phyloP scores from a whole-genome alignment of 2,797 vertebrate genomes.

The Clamator glandarius region DNA sequence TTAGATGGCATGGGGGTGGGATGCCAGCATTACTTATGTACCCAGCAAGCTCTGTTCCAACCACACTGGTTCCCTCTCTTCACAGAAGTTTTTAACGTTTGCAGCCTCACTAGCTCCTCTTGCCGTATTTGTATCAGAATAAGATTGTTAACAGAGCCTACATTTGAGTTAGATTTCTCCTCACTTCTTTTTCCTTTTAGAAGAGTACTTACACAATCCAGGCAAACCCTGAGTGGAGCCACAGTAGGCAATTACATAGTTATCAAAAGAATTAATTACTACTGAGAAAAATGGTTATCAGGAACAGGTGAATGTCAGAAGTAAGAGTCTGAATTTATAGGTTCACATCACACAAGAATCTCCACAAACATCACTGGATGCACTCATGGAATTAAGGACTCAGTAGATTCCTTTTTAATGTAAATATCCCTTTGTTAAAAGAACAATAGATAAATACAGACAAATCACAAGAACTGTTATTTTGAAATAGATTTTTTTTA shows the following conservation, averaged over 20 bases:
- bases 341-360: neutral
- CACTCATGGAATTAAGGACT: neutral
- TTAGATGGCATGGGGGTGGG: neutral
- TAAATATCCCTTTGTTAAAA: neutral
- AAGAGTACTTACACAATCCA: neutral
- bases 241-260: neutral
- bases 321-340: neutral
- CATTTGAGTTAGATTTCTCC: neutral
- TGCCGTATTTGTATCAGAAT: neutral
- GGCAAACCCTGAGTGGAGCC: neutral
- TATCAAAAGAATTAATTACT: neutral
- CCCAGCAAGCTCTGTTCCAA: neutral
- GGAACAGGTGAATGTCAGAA: neutral
- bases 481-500: constrained; percentile 7
- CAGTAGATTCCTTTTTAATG: neutral
- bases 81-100: neutral
- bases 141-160: neutral
- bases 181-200: neutral
- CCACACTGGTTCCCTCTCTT: neutral
- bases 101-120: neutral
- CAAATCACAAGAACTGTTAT: neutral
- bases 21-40: neutral
- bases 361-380: neutral
- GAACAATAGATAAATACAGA: neutral
- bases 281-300: neutral